Base-by-base conservation (phyloP, 2,888 invertebrate species). In the Oligia latruncula region DNA sequence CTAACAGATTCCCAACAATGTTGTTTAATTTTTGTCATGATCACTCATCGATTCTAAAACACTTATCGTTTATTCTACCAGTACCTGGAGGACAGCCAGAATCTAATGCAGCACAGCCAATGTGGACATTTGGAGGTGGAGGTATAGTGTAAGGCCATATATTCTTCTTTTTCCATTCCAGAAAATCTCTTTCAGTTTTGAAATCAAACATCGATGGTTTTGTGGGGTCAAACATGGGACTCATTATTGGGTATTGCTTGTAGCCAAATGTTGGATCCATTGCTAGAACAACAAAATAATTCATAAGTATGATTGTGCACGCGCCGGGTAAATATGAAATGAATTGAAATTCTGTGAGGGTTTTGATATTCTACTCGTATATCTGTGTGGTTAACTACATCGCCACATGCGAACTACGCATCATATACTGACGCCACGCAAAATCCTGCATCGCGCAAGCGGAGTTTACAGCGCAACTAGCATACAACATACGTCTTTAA, bases 231-330 rank as follows among this genome's bases (percentile, higher is more conserved):
- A 58, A 58, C 23, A 23, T 23, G 8, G 20, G 55, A 23, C 23
- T 3, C 23, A 55, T 55, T 55, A 55, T 55, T 55, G 55, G 55
- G 20, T 55, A 23, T 55, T 55, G 20, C 23, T 55, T 55, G 55
- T 55, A 62, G 17, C 40, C 60, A 58, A 46, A n/a, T 5, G 35
- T 60, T 52, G 40, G 29, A 23, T 11, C 17, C 58, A 60, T 77
- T 5, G 29, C 13, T 3, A 62, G 4, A 29, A 55, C 17, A 55
- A 40, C 35, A n/a, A 64, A 49, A 71, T 58, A 40, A 35, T 66
- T 68, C 75, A 78, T 81, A 15, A n/a, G 43, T 20, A 20, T 66
- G 43, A 74, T n/a, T 58, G 9, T 74, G 49, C 62, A 75, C 60
- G 9, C 23, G n/a, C 35, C 17, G 13, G 11, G 4, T 72, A 29